Percentiles rank a stretch among this genome's conserved stretches.
Conservation (phyloP, 2,888 invertebrate genomes). For the Megalurothrips usitatus region DNA sequence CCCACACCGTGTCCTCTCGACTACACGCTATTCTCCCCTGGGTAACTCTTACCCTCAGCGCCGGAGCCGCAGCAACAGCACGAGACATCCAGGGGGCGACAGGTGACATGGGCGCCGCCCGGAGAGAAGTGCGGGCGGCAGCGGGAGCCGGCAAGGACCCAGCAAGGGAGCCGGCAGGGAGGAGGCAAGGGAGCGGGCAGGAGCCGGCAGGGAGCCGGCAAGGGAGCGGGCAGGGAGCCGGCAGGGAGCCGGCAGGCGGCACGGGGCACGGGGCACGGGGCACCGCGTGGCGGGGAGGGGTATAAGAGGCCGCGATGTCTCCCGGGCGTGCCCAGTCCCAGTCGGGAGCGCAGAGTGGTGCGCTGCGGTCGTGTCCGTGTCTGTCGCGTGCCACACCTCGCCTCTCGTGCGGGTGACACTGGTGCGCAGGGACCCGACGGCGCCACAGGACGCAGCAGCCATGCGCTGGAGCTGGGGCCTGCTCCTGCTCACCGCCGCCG, state of each 20-base stretch:
- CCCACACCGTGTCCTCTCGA: too few species aligned
- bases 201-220: too few species aligned
- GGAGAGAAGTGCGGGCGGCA: too few species aligned
- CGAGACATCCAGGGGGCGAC: too few species aligned
- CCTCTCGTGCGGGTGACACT: neutral
- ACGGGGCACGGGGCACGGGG: neutral
- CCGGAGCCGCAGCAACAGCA: too few species aligned
- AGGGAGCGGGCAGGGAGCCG: too few species aligned
- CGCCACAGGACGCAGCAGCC: neutral
- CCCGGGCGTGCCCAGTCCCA: neutral
- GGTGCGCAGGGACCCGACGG: neutral
- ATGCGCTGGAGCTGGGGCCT: neutral
- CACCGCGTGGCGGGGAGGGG: neutral
- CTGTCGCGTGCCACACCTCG: neutral
- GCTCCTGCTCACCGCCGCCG: neutral
- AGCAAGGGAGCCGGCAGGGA: too few species aligned
- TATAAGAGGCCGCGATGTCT: neutral
- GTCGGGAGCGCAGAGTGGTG: neutral
- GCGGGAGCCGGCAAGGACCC: too few species aligned
- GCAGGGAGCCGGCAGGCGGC: neutral
- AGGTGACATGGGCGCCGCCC: too few species aligned
- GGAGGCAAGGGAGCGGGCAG: too few species aligned
- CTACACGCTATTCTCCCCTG: too few species aligned
- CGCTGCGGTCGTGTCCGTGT: neutral
- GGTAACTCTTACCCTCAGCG: too few species aligned